These are phyloP conservation scores for Parasteatoda tepidariorum DNA, from an alignment of 1,140 invertebrate genomes.

Conservation along the genomic window DNA sequence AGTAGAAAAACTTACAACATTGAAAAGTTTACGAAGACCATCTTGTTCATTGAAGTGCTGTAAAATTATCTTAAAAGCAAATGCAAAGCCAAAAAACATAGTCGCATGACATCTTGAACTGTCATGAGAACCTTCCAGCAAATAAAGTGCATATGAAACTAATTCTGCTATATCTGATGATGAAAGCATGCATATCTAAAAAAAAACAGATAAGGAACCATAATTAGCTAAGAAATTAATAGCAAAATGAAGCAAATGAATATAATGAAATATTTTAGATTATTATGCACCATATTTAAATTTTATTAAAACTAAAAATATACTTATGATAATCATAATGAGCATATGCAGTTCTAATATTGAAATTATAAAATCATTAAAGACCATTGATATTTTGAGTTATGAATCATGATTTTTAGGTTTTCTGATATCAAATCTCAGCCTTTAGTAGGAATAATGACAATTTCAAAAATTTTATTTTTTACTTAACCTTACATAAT, in stretches of 20 bases:
- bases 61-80: constrained; percentile 90
- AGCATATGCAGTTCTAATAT: background rate
- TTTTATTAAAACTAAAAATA: background rate
- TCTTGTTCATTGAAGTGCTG: constrained; percentile 94
- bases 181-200: constrained; percentile 61
- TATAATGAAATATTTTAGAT: constrained; percentile 17
- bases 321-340: background rate
- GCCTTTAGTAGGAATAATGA: too few relatives aligned
- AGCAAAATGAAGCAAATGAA: constrained; percentile 10
- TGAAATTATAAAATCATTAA: background rate
- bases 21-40: constrained; percentile 91
- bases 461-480: too few relatives aligned
- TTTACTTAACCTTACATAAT: too few relatives aligned
- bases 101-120: constrained; percentile 95
- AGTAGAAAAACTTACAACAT: constrained; percentile 86
- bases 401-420: too few relatives aligned
- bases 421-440: too few relatives aligned
- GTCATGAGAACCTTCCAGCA: constrained; percentile 95
- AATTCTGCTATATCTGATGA: constrained; percentile 45
- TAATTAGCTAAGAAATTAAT: background rate
- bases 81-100: constrained; percentile 93
- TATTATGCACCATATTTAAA: background rate
- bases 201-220: constrained; percentile 9
- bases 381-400: too few relatives aligned
- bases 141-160: constrained; percentile 84